Base-by-base conservation (phyloP, 2,888 invertebrate species). In the Sinelater perroti region DNA sequence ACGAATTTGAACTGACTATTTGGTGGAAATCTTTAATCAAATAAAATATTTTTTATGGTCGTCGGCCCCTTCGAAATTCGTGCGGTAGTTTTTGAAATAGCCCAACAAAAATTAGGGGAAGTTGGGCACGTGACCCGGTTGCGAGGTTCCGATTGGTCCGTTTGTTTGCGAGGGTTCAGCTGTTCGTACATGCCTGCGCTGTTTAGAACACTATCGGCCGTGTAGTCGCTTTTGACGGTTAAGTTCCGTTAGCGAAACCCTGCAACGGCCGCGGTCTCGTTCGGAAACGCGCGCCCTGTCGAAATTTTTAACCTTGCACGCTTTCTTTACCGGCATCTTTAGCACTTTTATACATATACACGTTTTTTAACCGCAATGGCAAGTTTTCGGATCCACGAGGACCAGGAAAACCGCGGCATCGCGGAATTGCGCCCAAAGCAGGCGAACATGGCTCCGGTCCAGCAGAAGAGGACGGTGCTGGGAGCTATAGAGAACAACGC, bases 331-430 rank as follows among this genome's bases (percentile, higher is more conserved):
- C 31, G 31, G 46, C 38, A 46, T 17, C 20, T 10, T 14, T 47
- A 44, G 42, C 38, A 33, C 26, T 42, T 30, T 14, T 45, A 36
- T 20, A 31, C 14, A 24, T 44, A 50, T 50, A 59, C 52, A 18
- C 6, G 24, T 51, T 54, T 28, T 53, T 50, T 38, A 55, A 61
- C 30, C 44, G 61, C 75, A 78, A 90, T 90, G 90, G 89, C 89
- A 78, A 83, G 85, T 68, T 87, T 90, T 78, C 84, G 86, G 79
- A 87, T 90, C 73, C 87, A 87, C 78, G 87, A 88, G 78, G 90
- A 91, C 79, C 87, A 88, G 76, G 91, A 91, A 79, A 91, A 91
- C 78, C 80, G 80, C 59, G 53, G 49, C 35, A 80, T 85, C 67
- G 75, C 81, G 3, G 67, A 71, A 59, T 49, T 69, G 44, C 68